Conservation (phyloP, 2,113 vertebrate species). For the Crocuta crocuta region DNA sequence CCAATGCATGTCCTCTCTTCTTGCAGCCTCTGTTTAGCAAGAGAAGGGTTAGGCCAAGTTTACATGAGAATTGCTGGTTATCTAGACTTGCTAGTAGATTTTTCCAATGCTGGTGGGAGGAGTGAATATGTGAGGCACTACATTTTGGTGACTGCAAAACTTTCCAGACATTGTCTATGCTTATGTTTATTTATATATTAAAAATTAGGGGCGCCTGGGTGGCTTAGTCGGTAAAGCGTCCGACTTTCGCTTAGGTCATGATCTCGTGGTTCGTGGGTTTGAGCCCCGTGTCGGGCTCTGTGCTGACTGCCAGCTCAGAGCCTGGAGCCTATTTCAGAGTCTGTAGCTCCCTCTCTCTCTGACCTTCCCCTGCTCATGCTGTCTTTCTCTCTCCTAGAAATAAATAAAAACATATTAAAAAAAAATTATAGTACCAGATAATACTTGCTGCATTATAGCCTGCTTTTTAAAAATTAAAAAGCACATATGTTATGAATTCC, state of each 20-base stretch:
- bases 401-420: background rate
- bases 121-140: background rate
- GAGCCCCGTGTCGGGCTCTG: too few species aligned
- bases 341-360: too few species aligned
- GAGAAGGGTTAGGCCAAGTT: background rate
- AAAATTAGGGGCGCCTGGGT: background rate
- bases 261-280: too few species aligned
- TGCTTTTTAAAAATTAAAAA: background rate
- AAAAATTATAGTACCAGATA: background rate
- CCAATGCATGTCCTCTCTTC: background rate
- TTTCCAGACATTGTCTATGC: background rate
- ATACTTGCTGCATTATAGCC: background rate
- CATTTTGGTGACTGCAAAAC: constrained; percentile 35
- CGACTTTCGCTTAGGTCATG: too few species aligned
- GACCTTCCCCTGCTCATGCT: too few species aligned
- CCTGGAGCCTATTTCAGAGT: too few species aligned
- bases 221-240: too few species aligned
- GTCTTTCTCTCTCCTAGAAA: too few species aligned
- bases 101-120: background rate
- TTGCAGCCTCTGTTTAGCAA: background rate
- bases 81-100: background rate
- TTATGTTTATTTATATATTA: constrained; percentile 12
- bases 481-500: background rate
- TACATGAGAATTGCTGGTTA: background rate
- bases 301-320: too few species aligned